Base-by-base conservation (phyloP, 2,888 invertebrate genomes). In the Cremastinae sp. region DNA sequence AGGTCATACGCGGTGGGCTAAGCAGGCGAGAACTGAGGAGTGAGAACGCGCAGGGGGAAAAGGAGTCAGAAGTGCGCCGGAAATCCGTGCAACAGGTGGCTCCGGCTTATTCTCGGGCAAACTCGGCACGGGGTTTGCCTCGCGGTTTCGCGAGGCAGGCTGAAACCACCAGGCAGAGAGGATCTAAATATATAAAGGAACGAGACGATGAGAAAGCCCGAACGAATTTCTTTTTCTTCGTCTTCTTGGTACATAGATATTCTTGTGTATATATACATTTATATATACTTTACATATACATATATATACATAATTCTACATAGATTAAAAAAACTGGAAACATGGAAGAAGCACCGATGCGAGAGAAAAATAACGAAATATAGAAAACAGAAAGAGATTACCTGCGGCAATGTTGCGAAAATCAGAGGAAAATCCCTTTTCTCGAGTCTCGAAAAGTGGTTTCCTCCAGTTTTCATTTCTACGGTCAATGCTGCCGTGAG, bases 61-160 rank as follows among this genome's bases (percentile, higher is more conserved):
- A 45, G 71, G 80, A 78, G 81, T 80, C 79, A 83, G 82, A 84
- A 84, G 84, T 83, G 83, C 85, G 88, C 83, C 87, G 87, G 88
- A 89, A 88, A 88, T 87, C 85, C 84, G 81, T 80, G 89, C 89
- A 89, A 89, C 89, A 89, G 89, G 89, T 89, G 87, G 85, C 80
- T 70, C 74, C 80, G 82, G 79, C 76, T 75, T 80, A 82, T 80
- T n/a, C n/a, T n/a, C 82, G 78, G 81, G 81, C 82, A 62, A n/a
- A n/a, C 74, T 78, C 77, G 59, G 79, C 80, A 79, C 80, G 80
- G 28, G 51, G 83, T 85, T 83, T 78, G 81, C 79, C 79, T 81
- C 78, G 81, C 74, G 82, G 79, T 83, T 83, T 83, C 78, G 45
- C 68, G 79, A 78, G 75, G 68, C 76, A 53, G 68, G n/a, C n/a